Percentiles rank a stretch among this genome's conserved stretches.
Evolutionary conservation across 2,113 vertebrate species (phyloP).

Genomic region (Anhinga rufa): DNA sequence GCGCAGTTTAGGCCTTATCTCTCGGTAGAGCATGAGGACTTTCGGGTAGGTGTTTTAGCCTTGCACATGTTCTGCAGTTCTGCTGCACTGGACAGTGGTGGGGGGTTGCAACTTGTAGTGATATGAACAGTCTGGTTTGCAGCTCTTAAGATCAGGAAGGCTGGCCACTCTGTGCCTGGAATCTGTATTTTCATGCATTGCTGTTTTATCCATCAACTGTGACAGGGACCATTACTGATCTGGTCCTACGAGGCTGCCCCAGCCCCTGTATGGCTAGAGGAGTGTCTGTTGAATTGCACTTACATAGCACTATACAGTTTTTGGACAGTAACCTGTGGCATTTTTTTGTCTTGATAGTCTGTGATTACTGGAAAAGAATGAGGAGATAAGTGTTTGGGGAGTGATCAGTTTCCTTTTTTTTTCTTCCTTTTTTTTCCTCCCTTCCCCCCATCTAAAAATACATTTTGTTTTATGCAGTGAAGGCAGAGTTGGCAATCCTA

Average conservation of each 20-base stretch:
- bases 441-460: neutral
- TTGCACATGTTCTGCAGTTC: neutral
- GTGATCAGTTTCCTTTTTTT: neutral
- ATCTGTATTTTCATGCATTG: fast-evolving
- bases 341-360: neutral
- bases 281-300: neutral
- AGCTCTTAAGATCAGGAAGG: neutral
- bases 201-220: neutral
- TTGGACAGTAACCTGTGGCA: neutral
- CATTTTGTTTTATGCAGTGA: neutral
- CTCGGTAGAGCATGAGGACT: neutral
- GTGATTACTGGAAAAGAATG: neutral
- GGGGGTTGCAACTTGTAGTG: neutral
- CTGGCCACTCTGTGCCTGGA: neutral
- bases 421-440: no score
- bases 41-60: neutral
- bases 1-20: neutral
- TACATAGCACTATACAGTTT: neutral
- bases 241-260: neutral
- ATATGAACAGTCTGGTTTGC: neutral
- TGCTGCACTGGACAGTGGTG: fast-evolving
- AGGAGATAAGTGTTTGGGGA: neutral
- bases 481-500: neutral
- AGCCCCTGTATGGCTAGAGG: neutral
- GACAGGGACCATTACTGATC: neutral